Evolutionary conservation across 1,140 invertebrate genomes (phyloP), one percentile per base, ranked within the genome.

Genomic region (Steinernema feltiae): DNA sequence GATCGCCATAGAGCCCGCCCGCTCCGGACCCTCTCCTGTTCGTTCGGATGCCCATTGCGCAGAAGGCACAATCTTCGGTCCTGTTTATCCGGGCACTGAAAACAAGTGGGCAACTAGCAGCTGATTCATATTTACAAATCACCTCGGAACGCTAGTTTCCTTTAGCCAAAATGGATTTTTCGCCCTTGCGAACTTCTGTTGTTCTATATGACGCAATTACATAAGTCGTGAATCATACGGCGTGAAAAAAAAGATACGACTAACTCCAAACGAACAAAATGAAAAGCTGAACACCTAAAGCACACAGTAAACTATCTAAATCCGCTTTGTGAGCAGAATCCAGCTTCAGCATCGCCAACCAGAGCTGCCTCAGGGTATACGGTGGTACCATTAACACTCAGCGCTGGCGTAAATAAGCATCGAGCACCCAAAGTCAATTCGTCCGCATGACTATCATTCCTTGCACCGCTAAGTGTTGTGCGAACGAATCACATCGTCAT

Each of bases 351-450:
- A 41, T n/a, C n/a, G n/a, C n/a, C n/a, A n/a, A n/a, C n/a, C n/a
- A n/a, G n/a, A n/a, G n/a, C n/a, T n/a, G 53, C 53, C 53, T 27
- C 15, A 63, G 53, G 53, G 53, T 63, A 63, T 63, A 63, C 53
- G 53, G 53, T 63, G 53, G 7, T 3, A 3, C 3, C 15, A 3
- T 63, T 27, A 15, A 3, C 24, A 63, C 24, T 63, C 53, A 15
- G 3, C 53, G 24, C 7, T 46, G 53, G 18, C 24, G 53, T 63
- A 63, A 63, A 63, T 46, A 63, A 63, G 12, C 53, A 63, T 63
- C 24, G 53, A 63, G 53, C 53, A 63, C 24, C 53, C 53, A 63
- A 63, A 63, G 53, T 63, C 53, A 27, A 63, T 7, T 41, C 35
- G 53, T 3, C 24, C 53, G 24, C 24, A 3, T 63, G 53, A 63